Evolutionary conservation across 2,797 vertebrate species (phyloP), one percentile per base, ranked within the genome.

Genomic region (Lepilemur septentrionalis): DNA sequence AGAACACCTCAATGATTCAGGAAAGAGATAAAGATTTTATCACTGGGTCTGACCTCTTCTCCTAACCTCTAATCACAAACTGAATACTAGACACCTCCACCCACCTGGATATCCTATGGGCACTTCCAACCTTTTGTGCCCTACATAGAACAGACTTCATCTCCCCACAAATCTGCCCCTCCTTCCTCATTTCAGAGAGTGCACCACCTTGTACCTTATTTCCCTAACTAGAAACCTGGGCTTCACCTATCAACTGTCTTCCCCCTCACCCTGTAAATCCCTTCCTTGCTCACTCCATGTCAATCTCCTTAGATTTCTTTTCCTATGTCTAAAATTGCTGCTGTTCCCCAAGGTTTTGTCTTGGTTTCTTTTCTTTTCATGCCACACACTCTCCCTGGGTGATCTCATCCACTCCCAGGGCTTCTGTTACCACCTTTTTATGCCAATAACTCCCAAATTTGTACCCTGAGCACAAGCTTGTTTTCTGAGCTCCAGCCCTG

Each of bases 311-410:
- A 84, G 80, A 78, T 61, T 84, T n/a, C 35, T 57, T 55, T 46
- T 75, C 63, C 83, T 70, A 84, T 59, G n/a, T 78, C 41, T 70
- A 78, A 79, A 90, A 90, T 61, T 61, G 41, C 43, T 61, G 61
- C 76, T 59, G 63, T 35, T 94, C 61, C 13, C 41, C 52, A 70
- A 35, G 43, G 52, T 50, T 78, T 82, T 78, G 28, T 78, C 57
- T 82, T 89, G 23, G 57, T 82, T 94, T 81, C 32, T 88, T 89
- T 93, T 80, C 43, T 87, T 82, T 70, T 78, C 70, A 80, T 32
- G 23, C 7, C 23, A 35, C 73, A 72, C 17, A 86, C 63, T 85
- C 15, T 69, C 30, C 46, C 15, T 76, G 17, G 18, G 41, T 70
- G 80, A 65, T 59, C 72, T 84, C 63, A 46, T 38, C 43, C 43